These are phyloP conservation scores for Neofelis nebulosa DNA, from an alignment of 2,113 vertebrate genomes.

Conservation along the genomic window DNA sequence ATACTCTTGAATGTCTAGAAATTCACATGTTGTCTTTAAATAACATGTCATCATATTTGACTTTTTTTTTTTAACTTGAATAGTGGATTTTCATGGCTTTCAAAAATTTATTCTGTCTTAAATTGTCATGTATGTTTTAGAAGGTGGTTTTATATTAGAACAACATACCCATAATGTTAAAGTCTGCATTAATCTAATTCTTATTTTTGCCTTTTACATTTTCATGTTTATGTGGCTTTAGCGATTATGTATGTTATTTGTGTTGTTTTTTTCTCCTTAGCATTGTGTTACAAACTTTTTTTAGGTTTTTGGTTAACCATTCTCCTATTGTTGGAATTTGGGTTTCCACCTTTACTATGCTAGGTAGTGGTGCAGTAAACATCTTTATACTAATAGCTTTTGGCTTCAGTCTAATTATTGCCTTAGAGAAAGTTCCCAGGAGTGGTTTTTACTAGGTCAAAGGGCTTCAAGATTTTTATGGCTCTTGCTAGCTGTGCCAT, in stretches of 20 bases:
- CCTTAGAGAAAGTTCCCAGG: slow-evolving; percentile 57
- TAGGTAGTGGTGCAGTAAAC: neutral
- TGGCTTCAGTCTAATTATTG: slow-evolving; percentile 51
- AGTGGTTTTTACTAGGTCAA: slow-evolving; percentile 59
- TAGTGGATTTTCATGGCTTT: slow-evolving; percentile 44
- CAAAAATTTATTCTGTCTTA: slow-evolving; percentile 11
- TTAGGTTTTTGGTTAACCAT: neutral
- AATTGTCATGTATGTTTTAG: neutral
- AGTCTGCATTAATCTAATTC: neutral
- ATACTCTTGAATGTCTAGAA: slow-evolving; percentile 37
- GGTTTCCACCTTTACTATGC: neutral
- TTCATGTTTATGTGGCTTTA: neutral
- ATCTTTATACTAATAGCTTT: slow-evolving; percentile 47
- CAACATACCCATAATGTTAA: neutral
- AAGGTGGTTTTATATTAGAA: neutral
- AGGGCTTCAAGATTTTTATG: slow-evolving; percentile 60
- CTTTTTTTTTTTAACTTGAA: neutral
- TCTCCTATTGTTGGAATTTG: neutral
- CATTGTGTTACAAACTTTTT: neutral
- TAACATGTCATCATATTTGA: neutral
- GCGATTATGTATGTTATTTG: neutral
- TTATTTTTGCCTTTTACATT: slow-evolving; percentile 27
- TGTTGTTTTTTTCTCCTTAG: neutral
- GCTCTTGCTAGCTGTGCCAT: neutral
- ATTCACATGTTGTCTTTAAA: neutral